Base-by-base conservation (phyloP, 1,140 invertebrate species). In the Heliothis virescens region DNA sequence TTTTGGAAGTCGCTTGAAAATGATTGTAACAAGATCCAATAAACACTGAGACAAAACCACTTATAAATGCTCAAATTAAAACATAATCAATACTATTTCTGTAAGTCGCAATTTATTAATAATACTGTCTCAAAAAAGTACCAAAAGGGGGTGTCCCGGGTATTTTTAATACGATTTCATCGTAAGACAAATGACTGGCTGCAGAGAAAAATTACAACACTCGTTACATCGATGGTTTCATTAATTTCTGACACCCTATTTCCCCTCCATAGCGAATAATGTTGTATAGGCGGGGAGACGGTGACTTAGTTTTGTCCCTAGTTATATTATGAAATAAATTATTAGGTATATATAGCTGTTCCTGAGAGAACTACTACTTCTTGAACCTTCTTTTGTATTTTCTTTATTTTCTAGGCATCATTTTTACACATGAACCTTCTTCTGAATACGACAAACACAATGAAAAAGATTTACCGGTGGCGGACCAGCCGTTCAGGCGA, bases 151-250 rank as follows among this genome's bases (percentile, higher is more conserved):
- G 34, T 3, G 0, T 21, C n/a, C 16, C 34, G 34, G 13, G n/a
- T 41, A 15, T 21, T 75, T 97, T 73, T 73, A 80, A 65, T 67
- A 80, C 57, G 65, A 73, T 65, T 73, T 48, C 41, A 48, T 48
- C 47, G 12, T 16, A 47, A 63, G 74, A 63, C 55, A 52, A 76
- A 81, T 34, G 53, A 50, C 50, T 29, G 65, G 12, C 11, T n/a
- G 5, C 15, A 16, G 55, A 71, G 73, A 81, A 63, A 77, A 77
- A 77, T 77, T 47, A 55, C 79, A 69, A 63, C 73, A 81, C 74
- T 81, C 67, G 79, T 71, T 72, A 69, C 47, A 71, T 77, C 73
- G 73, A 81, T 60, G 73, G 47, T 81, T 76, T 53, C 79, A 81
- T 81, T 81, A 81, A 81, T 81, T 69, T 81, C 62, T 76, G 79